phyloP scores from a whole-genome alignment of 2,888 invertebrate species.

The Apamea epomidion region DNA sequence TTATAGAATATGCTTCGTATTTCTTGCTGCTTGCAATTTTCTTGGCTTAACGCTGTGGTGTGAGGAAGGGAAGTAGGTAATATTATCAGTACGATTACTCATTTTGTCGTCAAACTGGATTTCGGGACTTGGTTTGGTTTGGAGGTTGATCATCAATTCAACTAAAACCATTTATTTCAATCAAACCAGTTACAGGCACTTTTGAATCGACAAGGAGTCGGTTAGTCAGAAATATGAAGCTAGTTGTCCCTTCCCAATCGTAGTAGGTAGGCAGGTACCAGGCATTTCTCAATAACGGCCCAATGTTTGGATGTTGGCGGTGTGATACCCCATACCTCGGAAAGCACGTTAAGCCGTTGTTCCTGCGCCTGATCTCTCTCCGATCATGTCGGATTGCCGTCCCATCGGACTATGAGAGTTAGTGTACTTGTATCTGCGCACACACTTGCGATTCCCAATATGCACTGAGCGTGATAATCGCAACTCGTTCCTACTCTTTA shows the following conservation, averaged over 20 bases:
- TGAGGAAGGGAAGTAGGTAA: too few species aligned
- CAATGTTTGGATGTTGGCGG: too few species aligned
- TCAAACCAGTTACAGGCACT: neutral
- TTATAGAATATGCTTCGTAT: slow-evolving; percentile 32
- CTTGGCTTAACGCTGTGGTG: slow-evolving; percentile 15
- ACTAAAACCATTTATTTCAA: neutral
- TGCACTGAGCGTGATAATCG: neutral
- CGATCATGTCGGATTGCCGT: too few species aligned
- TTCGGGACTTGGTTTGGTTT: neutral
- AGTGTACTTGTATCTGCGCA: too few species aligned
- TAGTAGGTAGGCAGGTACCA: too few species aligned
- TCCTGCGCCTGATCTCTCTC: too few species aligned
- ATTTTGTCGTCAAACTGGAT: neutral
- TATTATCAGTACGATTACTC: neutral
- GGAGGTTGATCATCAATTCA: neutral
- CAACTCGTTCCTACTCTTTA: neutral
- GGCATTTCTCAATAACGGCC: too few species aligned
- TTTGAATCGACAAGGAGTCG: neutral
- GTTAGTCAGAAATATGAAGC: neutral
- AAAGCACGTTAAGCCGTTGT: too few species aligned
- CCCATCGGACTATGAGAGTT: too few species aligned
- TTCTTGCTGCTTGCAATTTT: slow-evolving; percentile 17
- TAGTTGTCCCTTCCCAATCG: too few species aligned
- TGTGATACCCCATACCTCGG: too few species aligned
- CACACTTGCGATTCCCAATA: neutral